Conservation (phyloP, 1,140 invertebrate genomes). For the Palaemon carinicauda region DNA sequence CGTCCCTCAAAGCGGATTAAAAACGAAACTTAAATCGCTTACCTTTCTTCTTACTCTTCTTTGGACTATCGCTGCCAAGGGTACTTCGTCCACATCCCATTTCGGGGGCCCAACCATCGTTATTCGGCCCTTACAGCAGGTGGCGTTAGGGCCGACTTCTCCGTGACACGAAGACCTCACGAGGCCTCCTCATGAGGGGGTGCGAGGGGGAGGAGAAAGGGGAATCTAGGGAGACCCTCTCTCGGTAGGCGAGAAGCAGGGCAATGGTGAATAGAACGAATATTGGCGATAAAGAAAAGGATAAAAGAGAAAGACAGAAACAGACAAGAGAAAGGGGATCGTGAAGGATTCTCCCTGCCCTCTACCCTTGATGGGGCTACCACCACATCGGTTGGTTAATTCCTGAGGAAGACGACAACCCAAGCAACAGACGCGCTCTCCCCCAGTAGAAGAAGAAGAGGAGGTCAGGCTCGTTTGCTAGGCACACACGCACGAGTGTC, state of each 20-base stretch:
- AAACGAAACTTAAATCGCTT: not conserved
- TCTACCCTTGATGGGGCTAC: not conserved
- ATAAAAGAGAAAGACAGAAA: not conserved
- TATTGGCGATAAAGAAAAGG: not conserved
- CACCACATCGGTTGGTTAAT: no score
- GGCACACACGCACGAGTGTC: no score
- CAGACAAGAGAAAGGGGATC: not conserved
- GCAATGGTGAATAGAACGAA: not conserved
- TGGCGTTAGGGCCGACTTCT: not conserved
- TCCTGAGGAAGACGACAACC: no score
- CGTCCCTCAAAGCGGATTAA: not conserved
- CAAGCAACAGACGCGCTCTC: no score
- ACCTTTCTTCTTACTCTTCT: slow-evolving; percentile 42
- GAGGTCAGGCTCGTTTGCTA: no score
- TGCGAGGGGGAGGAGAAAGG: not conserved
- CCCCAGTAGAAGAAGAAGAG: no score
- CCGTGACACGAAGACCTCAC: no score
- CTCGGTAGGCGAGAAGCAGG: no score
- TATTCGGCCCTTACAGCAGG: not conserved
- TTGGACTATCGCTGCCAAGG: slow-evolving; percentile 47
- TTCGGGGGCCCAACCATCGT: slow-evolving; percentile 44
- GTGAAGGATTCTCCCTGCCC: not conserved
- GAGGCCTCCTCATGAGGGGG: not conserved
- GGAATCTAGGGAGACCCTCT: not conserved
- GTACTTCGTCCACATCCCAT: slow-evolving; percentile 51